Evolutionary conservation across 2,888 invertebrate species (phyloP).

Genomic region (Ormyrus nitidulus): DNA sequence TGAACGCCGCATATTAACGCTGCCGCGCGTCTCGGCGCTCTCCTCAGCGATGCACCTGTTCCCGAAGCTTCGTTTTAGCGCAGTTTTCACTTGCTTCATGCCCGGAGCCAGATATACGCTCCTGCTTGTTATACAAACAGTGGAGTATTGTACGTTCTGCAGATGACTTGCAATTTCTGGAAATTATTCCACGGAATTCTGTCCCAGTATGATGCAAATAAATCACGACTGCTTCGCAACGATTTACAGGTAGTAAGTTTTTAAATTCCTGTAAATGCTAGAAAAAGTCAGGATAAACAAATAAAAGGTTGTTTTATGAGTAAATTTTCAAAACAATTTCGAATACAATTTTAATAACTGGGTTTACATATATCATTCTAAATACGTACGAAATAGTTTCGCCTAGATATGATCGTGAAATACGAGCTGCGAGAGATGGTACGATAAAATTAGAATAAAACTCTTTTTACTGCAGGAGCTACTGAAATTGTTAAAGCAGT

Average conservation of each 20-base stretch:
- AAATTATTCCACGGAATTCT: conserved; percentile 19
- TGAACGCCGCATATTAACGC: background rate
- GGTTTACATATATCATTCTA: too few relatives aligned
- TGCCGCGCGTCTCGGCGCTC: background rate
- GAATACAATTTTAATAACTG: too few relatives aligned
- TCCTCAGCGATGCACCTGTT: conserved; percentile 19
- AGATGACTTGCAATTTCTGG: background rate
- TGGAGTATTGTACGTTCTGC: conserved; percentile 3
- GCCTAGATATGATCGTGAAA: background rate
- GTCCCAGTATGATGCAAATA: background rate
- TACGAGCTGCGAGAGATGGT: conserved; percentile 44
- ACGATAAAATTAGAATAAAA: conserved; percentile 49
- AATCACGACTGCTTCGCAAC: background rate
- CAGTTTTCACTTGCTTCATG: background rate
- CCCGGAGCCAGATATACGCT: background rate
- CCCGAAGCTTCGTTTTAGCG: conserved; percentile 1
- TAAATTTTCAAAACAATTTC: too few relatives aligned
- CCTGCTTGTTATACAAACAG: background rate
- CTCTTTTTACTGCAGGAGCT: conserved; percentile 13
- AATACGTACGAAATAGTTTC: too few relatives aligned
- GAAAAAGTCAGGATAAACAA: background rate
- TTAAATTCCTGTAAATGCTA: background rate
- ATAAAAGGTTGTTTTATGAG: background rate
- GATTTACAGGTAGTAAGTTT: background rate
- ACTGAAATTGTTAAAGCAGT: conserved; percentile 39